These are phyloP conservation scores for Stegana nigrithorax DNA, from an alignment of 2,888 invertebrate species.

Conservation along the genomic window DNA sequence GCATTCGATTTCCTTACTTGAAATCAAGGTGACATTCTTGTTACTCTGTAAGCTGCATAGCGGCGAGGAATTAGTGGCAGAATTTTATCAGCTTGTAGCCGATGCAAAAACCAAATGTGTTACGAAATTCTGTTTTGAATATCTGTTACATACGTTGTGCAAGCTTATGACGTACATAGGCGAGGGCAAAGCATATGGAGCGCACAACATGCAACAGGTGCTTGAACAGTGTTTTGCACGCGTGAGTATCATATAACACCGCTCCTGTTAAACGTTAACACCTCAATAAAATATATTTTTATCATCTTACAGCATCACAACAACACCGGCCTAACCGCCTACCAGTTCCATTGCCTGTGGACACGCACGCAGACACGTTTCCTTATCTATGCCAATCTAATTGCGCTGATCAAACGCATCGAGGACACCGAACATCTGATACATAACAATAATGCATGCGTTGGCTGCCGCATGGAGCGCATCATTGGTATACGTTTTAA, in stretches of 20 bases:
- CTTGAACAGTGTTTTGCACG: slow-evolving; percentile 63
- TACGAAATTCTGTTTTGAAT: slow-evolving; percentile 62
- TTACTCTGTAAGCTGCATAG: slow-evolving; percentile 62
- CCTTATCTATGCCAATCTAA: slow-evolving; percentile 64
- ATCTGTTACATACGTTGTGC: slow-evolving; percentile 57
- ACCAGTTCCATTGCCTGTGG: slow-evolving; percentile 66
- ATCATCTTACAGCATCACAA: slow-evolving; percentile 52
- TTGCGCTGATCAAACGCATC: slow-evolving; percentile 65
- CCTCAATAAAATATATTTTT: slow-evolving; percentile 2
- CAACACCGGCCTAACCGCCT: slow-evolving; percentile 59
- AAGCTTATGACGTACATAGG: slow-evolving; percentile 65
- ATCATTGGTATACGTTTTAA: slow-evolving; percentile 67
- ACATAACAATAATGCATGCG: slow-evolving; percentile 62
- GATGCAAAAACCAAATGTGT: slow-evolving; percentile 59
- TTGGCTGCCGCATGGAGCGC: slow-evolving; percentile 57
- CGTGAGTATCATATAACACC: slow-evolving; percentile 33
- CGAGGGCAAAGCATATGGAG: slow-evolving; percentile 62
- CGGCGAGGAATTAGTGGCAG: slow-evolving; percentile 56
- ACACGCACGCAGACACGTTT: slow-evolving; percentile 59
- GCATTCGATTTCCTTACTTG: slow-evolving; percentile 63
- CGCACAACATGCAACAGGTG: slow-evolving; percentile 53
- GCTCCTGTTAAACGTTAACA: not conserved
- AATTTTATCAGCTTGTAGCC: slow-evolving; percentile 57
- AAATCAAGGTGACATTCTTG: slow-evolving; percentile 65
- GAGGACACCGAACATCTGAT: slow-evolving; percentile 64